A percentile compares a stretch with the other conserved stretches of the same genome.
Evolutionary conservation across 1,140 invertebrate species (phyloP).

Genomic region (Chionoecetes opilio): DNA sequence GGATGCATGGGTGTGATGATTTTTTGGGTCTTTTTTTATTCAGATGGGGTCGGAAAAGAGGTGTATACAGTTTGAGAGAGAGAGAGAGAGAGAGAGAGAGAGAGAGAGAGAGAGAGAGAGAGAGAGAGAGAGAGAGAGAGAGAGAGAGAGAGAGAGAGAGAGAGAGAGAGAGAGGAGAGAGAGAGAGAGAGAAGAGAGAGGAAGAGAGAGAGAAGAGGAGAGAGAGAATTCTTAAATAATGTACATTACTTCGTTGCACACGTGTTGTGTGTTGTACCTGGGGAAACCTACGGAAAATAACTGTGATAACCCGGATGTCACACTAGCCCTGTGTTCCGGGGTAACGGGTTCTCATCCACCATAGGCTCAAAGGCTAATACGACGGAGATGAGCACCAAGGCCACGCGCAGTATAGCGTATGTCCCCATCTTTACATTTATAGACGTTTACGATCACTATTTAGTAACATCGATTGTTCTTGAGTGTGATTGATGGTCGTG

Average conservation of each 20-base stretch:
- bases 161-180: not conserved
- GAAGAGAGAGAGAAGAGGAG: not conserved
- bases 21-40: no score
- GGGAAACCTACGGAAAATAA: no score
- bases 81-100: not conserved
- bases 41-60: not conserved
- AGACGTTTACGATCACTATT: not conserved
- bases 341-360: no score
- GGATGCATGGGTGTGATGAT: not conserved
- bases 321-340: no score
- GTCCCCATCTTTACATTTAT: not conserved
- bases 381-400: no score
- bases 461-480: not conserved
- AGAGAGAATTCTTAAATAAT: not conserved
- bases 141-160: not conserved
- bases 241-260: no score
- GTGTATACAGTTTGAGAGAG: not conserved
- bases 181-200: not conserved
- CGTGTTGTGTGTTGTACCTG: no score
- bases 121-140: slow-evolving; percentile 45
- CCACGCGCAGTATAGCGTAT: no score
- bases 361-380: no score
- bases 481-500: not conserved
- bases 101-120: not conserved
- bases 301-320: no score